These are phyloP conservation scores for Psittacula derbiana DNA, from an alignment of 2,797 vertebrate genomes.

Conservation along the genomic window DNA sequence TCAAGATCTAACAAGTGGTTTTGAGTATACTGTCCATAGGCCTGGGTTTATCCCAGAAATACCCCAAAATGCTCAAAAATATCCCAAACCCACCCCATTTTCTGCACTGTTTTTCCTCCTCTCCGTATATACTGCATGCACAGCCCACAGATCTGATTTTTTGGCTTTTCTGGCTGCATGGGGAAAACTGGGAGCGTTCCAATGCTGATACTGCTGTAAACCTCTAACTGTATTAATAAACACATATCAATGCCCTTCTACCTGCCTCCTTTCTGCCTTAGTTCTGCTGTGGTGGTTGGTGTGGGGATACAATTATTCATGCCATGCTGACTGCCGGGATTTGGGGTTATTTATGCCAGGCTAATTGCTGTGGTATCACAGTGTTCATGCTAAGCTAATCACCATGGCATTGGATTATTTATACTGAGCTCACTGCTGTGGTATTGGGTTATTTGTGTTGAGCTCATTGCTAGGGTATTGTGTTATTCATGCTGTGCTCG, in stretches of 20 bases:
- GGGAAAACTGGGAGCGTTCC: background rate
- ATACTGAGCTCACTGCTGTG: conserved; percentile 42
- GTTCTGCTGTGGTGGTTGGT: background rate
- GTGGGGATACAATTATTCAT: conserved; percentile 1
- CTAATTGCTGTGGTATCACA: conserved; percentile 53
- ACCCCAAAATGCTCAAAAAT: background rate
- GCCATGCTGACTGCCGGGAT: conserved; percentile 40
- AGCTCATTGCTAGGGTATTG: conserved; percentile 35
- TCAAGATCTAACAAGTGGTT: background rate
- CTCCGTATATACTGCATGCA: background rate
- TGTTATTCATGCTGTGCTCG: conserved; percentile 18
- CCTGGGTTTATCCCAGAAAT: background rate
- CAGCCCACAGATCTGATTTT: background rate
- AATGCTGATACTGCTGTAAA: background rate
- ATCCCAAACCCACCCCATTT: background rate
- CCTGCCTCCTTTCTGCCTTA: background rate
- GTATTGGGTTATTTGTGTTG: conserved; percentile 34
- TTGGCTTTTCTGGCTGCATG: background rate
- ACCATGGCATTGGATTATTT: conserved; percentile 65
- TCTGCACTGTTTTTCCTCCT: background rate
- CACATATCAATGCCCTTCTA: background rate
- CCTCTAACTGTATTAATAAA: background rate
- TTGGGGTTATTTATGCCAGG: conserved; percentile 52
- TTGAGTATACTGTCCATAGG: background rate
- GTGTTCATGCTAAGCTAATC: conserved; percentile 60